Evolutionary conservation across 2,113 vertebrate genomes (phyloP).

Genomic region (Pungitius pungitius): DNA sequence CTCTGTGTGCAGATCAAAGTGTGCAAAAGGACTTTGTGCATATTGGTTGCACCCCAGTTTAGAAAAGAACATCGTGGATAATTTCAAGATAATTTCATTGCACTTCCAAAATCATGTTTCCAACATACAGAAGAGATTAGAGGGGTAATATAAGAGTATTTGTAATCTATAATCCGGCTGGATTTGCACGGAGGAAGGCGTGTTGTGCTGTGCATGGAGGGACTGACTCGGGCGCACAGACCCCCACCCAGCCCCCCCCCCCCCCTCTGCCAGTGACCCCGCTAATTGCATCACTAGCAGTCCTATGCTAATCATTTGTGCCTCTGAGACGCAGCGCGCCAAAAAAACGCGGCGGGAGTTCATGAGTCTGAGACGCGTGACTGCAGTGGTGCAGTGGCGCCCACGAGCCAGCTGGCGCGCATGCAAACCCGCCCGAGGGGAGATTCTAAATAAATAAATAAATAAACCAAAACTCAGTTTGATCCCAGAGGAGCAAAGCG

Average conservation of each 20-base stretch:
- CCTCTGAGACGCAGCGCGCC: slow-evolving; percentile 33
- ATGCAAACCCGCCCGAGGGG: slow-evolving; percentile 23
- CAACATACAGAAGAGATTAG: background rate
- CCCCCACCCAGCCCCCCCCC: slow-evolving; percentile 33
- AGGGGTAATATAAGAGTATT: slow-evolving; percentile 8
- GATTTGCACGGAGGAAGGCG: background rate
- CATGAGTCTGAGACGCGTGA: background rate
- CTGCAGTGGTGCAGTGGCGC: slow-evolving; percentile 3
- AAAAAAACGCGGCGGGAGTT: slow-evolving; percentile 9
- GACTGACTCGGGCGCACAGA: slow-evolving; percentile 24
- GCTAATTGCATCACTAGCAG: slow-evolving; percentile 59
- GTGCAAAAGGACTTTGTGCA: background rate
- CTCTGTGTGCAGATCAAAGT: no score
- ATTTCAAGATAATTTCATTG: background rate
- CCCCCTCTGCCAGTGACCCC: slow-evolving; percentile 57
- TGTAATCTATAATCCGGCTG: slow-evolving; percentile 1
- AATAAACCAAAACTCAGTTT: slow-evolving; percentile 15
- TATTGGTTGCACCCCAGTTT: background rate
- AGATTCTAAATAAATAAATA: slow-evolving; percentile 20
- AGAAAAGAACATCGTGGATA: background rate
- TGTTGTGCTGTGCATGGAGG: background rate
- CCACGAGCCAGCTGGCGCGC: slow-evolving; percentile 15
- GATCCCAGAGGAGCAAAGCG: slow-evolving; percentile 15
- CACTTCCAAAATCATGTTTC: background rate
- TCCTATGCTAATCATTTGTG: slow-evolving; percentile 53